Evolutionary conservation across 1,140 invertebrate genomes (phyloP).

Genomic region (Trypoxylus dichotomus): DNA sequence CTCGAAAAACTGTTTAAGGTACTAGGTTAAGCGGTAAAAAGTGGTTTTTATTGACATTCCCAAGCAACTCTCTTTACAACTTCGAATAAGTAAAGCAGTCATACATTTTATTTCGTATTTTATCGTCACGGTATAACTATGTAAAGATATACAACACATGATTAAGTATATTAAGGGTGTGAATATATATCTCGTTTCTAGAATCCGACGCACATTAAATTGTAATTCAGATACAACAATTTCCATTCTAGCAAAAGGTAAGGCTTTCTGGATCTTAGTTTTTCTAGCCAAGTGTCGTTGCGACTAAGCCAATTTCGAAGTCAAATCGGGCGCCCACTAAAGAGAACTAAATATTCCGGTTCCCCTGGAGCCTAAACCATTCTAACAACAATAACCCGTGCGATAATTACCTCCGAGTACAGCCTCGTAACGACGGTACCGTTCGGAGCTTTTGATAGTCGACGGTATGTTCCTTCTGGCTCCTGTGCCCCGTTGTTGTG

Average conservation of each 20-base stretch:
- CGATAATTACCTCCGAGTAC: slow-evolving; percentile 44
- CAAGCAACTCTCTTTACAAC: too few relatives aligned
- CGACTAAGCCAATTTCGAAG: slow-evolving; percentile 49
- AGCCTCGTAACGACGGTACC: slow-evolving; percentile 21
- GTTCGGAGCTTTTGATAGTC: not conserved
- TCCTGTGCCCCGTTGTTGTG: slow-evolving; percentile 12
- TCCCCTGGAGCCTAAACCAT: slow-evolving; percentile 40
- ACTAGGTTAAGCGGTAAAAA: too few relatives aligned
- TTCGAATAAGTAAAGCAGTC: too few relatives aligned
- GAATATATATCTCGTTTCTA: not conserved
- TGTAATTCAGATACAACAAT: not conserved
- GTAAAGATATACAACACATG: too few relatives aligned
- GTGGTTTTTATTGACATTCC: too few relatives aligned
- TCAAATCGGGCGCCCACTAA: slow-evolving; percentile 50
- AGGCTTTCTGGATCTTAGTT: not conserved
- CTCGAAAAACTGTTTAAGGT: too few relatives aligned
- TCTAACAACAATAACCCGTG: slow-evolving; percentile 49
- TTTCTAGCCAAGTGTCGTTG: slow-evolving; percentile 17
- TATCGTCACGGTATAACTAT: too few relatives aligned
- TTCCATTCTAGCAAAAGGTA: not conserved
- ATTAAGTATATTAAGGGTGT: too few relatives aligned
- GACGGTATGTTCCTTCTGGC: not conserved
- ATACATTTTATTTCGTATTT: too few relatives aligned
- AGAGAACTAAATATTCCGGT: slow-evolving; percentile 48
- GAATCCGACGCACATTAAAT: not conserved